Conservation (phyloP, 2,113 vertebrate genomes). For the Antigone vipio region DNA sequence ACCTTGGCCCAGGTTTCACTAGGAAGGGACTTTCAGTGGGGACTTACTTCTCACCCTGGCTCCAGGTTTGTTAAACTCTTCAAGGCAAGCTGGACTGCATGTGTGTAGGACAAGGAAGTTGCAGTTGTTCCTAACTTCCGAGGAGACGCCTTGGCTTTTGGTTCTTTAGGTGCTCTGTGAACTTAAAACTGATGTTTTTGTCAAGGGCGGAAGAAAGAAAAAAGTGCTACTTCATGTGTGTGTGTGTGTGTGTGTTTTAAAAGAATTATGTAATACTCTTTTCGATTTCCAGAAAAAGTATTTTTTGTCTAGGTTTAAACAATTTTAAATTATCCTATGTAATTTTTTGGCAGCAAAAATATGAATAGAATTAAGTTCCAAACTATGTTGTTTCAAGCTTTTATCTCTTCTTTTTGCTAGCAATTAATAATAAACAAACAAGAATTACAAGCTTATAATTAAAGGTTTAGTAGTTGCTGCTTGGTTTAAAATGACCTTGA, state of each 20-base stretch:
- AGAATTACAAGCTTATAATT: slow-evolving; percentile 14
- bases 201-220: background rate
- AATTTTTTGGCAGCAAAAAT: background rate
- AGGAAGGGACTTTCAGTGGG: background rate
- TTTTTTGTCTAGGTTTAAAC: background rate
- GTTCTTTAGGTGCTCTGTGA: background rate
- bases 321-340: background rate
- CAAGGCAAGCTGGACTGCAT: accelerated
- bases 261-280: background rate
- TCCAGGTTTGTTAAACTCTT: background rate
- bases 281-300: background rate
- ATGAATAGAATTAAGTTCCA: background rate
- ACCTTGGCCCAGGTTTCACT: background rate
- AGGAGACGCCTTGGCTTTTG: background rate
- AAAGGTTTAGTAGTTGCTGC: background rate
- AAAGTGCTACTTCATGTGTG: background rate
- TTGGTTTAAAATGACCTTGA: slow-evolving; percentile 50
- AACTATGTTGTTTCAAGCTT: background rate
- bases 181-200: background rate
- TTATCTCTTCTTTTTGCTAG: background rate
- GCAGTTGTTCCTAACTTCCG: background rate
- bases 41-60: background rate
- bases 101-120: background rate
- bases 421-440: slow-evolving; percentile 12
- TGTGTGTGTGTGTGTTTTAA: background rate